Conservation (phyloP, 1,140 invertebrate species). For the Drosophila orosa region DNA sequence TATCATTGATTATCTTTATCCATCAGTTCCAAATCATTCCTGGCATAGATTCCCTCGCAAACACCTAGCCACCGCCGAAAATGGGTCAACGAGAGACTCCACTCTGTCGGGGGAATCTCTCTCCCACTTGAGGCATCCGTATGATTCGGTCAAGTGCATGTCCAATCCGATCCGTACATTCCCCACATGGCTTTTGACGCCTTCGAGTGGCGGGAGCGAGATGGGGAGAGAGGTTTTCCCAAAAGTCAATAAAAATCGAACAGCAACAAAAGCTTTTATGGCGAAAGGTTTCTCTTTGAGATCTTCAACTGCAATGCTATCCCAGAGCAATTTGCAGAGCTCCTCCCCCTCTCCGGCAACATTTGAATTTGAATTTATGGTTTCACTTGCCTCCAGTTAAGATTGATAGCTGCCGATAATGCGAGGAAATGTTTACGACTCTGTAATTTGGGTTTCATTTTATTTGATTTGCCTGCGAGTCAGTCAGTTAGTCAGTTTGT, state of each 20-base stretch:
- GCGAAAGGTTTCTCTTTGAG: slow-evolving; percentile 57
- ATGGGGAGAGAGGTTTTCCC: slow-evolving; percentile 8
- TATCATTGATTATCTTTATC: background rate
- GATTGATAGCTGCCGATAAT: slow-evolving; percentile 82
- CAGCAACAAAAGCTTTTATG: slow-evolving; percentile 27
- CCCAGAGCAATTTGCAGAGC: slow-evolving; percentile 55
- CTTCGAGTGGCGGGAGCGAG: slow-evolving; percentile 29
- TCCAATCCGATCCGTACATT: background rate
- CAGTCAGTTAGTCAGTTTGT: slow-evolving; percentile 24
- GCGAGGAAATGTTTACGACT: slow-evolving; percentile 79
- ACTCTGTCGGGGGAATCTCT: slow-evolving; percentile 4
- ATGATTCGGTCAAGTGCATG: slow-evolving; percentile 32
- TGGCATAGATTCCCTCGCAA: background rate
- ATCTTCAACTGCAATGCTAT: slow-evolving; percentile 15
- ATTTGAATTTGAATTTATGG: slow-evolving; percentile 75
- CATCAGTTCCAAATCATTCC: background rate
- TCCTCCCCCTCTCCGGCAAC: slow-evolving; percentile 22
- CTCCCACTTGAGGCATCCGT: slow-evolving; percentile 3
- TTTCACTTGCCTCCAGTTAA: slow-evolving; percentile 73
- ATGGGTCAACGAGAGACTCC: slow-evolving; percentile 20
- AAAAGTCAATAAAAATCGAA: slow-evolving; percentile 30
- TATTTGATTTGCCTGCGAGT: slow-evolving; percentile 71
- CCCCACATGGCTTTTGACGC: slow-evolving; percentile 29
- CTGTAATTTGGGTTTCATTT: slow-evolving; percentile 79
- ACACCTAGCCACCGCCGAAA: background rate